Base-by-base conservation (phyloP, 2,113 vertebrate genomes). In the Hirundichthys speculiger region DNA sequence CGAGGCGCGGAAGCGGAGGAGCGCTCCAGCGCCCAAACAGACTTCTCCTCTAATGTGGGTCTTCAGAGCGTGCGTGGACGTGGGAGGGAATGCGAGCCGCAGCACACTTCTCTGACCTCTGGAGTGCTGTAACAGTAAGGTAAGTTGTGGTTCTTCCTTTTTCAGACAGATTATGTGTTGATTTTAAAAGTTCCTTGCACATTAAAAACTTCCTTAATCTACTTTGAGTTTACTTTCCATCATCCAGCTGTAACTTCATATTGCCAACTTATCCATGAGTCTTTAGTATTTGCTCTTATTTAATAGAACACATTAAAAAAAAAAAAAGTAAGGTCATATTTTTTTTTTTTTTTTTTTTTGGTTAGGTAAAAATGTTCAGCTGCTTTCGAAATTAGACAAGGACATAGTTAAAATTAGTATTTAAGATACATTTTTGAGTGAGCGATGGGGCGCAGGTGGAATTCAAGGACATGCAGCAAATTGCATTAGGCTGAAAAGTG, bases 391-490 rank as follows among this genome's bases (percentile, higher is more conserved):
- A 43, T n/a, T 18, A 10, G 3, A 19, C 9, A 45, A 16, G 9
- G 16, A 43, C 10, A 7, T 9, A 43, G 42, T 12, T 9, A 19
- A 19, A 12, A n/a, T n/a, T n/a, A n/a, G n/a, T 19, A 18, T 40
- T 13, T 18, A 18, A 25, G 3, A 64, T 46, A 41, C 0, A 21
- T 13, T 10, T 66, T 5, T 49, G 20, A 64, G 41, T 66, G 67
- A 75, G 59, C 30, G 1, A 64, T 34, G 64, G 54, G 54, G 20
- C 51, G 21, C 81, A 75, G 61, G 70, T 64, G 79, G 69, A 77
- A 74, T 72, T 59, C 67, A 79, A 77, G 64, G 72, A 67, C 63
- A 73, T 27, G 67, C 51, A 50, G 38, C 16, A 69, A 83, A 75
- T 82, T 69, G 50, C 61, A 52, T 77, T 67, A 56, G 64, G 49